These are phyloP conservation scores for Podarcis cretensis DNA, from an alignment of 2,113 vertebrate genomes.

Conservation along the genomic window DNA sequence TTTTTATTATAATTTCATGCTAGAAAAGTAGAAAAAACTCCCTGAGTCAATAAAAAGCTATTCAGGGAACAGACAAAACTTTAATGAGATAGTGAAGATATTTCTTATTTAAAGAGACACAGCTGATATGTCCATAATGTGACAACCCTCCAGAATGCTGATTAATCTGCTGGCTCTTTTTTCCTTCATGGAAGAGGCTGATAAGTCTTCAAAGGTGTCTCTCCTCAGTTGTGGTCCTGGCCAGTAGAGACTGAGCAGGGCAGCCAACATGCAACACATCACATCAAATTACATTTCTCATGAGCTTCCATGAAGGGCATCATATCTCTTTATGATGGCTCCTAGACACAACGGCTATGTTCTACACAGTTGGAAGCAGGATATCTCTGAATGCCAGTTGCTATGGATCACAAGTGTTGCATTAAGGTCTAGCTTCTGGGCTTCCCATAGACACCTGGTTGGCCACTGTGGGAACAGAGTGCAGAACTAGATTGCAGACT, in stretches of 20 bases:
- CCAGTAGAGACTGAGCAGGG: neutral
- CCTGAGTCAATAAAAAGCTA: slow-evolving; percentile 63
- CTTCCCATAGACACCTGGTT: no score
- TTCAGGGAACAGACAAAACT: slow-evolving; percentile 58
- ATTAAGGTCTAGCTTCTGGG: no score
- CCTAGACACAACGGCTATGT: no score
- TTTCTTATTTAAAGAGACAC: slow-evolving; percentile 59
- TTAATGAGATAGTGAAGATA: slow-evolving; percentile 53
- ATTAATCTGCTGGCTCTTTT: slow-evolving; percentile 28
- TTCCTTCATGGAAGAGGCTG: neutral
- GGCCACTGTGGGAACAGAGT: no score
- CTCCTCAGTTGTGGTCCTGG: neutral
- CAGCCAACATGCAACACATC: neutral
- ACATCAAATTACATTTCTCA: neutral
- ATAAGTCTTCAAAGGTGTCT: neutral
- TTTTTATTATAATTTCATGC: slow-evolving; percentile 70
- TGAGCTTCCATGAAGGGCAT: neutral
- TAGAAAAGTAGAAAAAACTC: slow-evolving; percentile 59
- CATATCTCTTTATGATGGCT: no score
- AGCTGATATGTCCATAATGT: slow-evolving; percentile 2
- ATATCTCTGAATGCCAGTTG: no score
- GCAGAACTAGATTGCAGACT: no score
- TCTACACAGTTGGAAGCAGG: no score
- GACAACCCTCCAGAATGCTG: slow-evolving; percentile 32
- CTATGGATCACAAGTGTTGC: no score